Evolutionary conservation across 2,113 vertebrate genomes (phyloP).

Genomic region (Megalops atlanticus): DNA sequence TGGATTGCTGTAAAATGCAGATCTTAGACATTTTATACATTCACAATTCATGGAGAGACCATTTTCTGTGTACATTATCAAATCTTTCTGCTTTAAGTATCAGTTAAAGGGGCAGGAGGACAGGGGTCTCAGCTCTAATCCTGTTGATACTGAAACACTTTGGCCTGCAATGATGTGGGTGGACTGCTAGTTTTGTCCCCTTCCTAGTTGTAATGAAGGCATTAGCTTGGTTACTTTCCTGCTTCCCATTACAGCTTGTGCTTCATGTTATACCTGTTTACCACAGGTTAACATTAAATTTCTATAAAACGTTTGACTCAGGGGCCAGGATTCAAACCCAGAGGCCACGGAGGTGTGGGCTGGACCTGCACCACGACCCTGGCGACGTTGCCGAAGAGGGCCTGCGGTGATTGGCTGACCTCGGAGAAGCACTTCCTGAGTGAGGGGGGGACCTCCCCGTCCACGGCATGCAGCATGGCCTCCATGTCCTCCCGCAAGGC

Average conservation of each 20-base stretch:
- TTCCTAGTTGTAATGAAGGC: neutral
- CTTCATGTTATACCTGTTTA: too few species aligned
- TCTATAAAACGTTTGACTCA: too few species aligned
- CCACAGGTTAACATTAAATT: too few species aligned
- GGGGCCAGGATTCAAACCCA: too few species aligned
- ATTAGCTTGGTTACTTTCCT: neutral
- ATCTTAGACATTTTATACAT: neutral
- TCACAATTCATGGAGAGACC: too few species aligned
- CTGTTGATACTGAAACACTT: neutral
- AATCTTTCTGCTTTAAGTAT: too few species aligned
- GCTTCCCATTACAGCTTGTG: too few species aligned
- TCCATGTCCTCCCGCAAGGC: slow-evolving; percentile 94
- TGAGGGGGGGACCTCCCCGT: slow-evolving; percentile 88
- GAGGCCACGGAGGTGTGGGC: too few species aligned
- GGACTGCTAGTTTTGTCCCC: neutral
- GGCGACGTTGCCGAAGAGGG: too few species aligned
- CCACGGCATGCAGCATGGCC: slow-evolving; percentile 87
- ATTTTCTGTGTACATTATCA: too few species aligned
- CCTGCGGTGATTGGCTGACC: slow-evolving; percentile 66
- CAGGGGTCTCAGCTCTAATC: neutral
- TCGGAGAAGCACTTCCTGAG: slow-evolving; percentile 92
- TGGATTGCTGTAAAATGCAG: neutral
- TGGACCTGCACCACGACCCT: too few species aligned
- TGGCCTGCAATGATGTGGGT: neutral
- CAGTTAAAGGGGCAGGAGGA: too few species aligned